A percentile compares a stretch with the other conserved stretches of the same genome.
phyloP scores from a whole-genome alignment of 2,888 invertebrate genomes.

The Deilephila porcellus region DNA sequence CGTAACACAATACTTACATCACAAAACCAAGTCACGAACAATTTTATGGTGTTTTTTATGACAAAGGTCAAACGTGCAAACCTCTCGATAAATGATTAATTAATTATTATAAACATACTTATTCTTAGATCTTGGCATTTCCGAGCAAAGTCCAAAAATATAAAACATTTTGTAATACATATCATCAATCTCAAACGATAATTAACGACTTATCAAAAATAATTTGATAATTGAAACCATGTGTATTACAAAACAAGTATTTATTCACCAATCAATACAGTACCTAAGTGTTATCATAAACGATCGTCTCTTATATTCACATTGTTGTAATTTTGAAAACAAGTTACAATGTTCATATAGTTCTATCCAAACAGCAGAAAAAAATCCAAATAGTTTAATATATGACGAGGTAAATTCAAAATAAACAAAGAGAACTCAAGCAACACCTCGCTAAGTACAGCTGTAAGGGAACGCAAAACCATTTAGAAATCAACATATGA shows the following conservation, averaged over 20 bases:
- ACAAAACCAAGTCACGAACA: not conserved
- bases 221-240: too few relatives aligned
- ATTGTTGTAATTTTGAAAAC: too few relatives aligned
- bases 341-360: too few relatives aligned
- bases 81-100: not conserved
- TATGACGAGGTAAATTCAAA: not conserved
- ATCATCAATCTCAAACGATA: too few relatives aligned
- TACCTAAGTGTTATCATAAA: too few relatives aligned
- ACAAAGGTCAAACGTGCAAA: not conserved
- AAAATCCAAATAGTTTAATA: not conserved
- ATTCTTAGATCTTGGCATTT: too few relatives aligned
- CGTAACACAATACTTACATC: not conserved
- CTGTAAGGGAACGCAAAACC: not conserved
- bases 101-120: too few relatives aligned
- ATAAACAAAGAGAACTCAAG: constrained; percentile 2
- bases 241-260: too few relatives aligned
- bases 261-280: too few relatives aligned
- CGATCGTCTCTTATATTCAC: too few relatives aligned
- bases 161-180: not conserved
- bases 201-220: too few relatives aligned
- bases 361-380: not conserved
- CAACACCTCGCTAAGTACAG: not conserved
- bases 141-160: too few relatives aligned
- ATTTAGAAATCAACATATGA: constrained; percentile 16
- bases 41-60: not conserved